Base-by-base conservation (phyloP, 2,113 vertebrate species). In the Pagrus major region DNA sequence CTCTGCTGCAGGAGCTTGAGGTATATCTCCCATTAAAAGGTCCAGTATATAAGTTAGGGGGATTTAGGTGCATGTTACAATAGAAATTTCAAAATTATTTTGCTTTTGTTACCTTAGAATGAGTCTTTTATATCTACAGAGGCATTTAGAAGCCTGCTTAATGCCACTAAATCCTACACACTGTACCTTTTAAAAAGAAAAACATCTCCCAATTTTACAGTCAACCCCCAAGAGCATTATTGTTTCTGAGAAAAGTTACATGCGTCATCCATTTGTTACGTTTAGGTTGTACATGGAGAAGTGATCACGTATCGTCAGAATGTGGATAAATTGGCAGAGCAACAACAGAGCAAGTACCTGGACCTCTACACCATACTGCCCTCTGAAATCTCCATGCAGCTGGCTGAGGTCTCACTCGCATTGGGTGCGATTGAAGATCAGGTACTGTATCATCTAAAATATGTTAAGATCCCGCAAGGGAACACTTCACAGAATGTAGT, bases 341-440 rank as follows among this genome's bases (percentile, higher is more conserved):
- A 97, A 5, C 97, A 99, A 52, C 98, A 99, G 76, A 97, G 96
- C 88, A 99, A 99, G 65, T 99, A 99, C 80, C 73, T 97, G 91
- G 97, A 96, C 27, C 95, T 98, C 71, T 96, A 95, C 82, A 95
- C 97, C 0, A 95, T 97, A 39, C 87, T 98, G 33, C 97, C 97
- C 37, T 96, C 97, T 46, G 97, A 98, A 74, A 93, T 98, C 41
- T 97, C 97, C 70, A 96, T 97, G 86, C 96, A 97, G 60, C 89
- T 98, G 60, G 96, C 97, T 18, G 97, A 98, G 88, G 96, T 96
- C 47, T 96, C 96, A 0, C 82, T 97, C 37, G 95, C 96, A 6
- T 76, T 99, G 0, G 96, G 96, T 21, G 96, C 95, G 42, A 94
- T 96, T n/a, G 95, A 97, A 63, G 96, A 98, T 42, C 97, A 98